Base-by-base conservation (phyloP, 2,113 vertebrate genomes). In the Psilopogon haemacephalus region DNA sequence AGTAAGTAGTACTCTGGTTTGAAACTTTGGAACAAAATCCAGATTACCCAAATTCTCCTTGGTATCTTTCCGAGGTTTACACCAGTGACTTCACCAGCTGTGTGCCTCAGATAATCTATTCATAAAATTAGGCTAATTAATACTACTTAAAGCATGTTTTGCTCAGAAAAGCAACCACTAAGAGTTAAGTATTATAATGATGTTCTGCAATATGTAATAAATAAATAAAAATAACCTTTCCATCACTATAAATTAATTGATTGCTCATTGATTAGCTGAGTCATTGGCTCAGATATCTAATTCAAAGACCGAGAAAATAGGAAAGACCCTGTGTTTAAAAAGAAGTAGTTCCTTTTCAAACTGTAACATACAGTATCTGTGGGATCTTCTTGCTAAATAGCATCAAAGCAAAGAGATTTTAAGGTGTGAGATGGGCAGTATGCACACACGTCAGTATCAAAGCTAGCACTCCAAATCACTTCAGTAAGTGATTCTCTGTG, bases 381-480 rank as follows among this genome's bases (percentile, higher is more conserved):
- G n/a, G 67, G 84, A 77, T 67, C 40, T 56, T 73, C 6, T 77
- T 72, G 21, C 60, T 76, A 68, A 80, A 70, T 35, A 68, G 24
- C 63, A 44, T 37, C 30, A 59, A 80, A 79, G 27, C 35, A 9
- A 74, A 86, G 56, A 62, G 46, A 23, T 77, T 85, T 94, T 83
- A 89, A 63, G 60, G 35, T 86, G 69, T 20, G 21, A 92, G 48
- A 21, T 56, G 42, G 85, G 70, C 68, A 87, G 48, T 4, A 84
- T 42, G 16, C 9, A 19, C 38, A 18, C 9, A 21, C 46, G 56
- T 85, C 40, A 59, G 32, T 94, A 91, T 63, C 75, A 91, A 95
- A 92, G 58, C 64, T 65, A 75, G 24, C 33, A 42, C 54, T 92
- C 80, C 68, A 80, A 93, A 92, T 87, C 63, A 89, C 83, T 91